Conservation (phyloP, 2,888 invertebrate genomes). For the Malacosoma neustria region DNA sequence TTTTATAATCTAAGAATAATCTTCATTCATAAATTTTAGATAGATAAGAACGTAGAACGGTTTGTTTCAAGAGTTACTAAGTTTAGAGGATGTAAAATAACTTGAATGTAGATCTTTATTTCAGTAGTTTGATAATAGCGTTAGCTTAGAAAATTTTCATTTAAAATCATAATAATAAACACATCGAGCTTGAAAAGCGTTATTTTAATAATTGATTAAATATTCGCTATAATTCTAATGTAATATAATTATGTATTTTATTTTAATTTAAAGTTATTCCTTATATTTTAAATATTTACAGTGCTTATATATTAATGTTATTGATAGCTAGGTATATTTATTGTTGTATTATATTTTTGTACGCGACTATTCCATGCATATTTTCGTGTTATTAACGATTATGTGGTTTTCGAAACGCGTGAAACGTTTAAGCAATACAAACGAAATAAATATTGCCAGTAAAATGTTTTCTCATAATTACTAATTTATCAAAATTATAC, state of each 20-base stretch:
- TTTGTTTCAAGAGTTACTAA: constrained; percentile 59
- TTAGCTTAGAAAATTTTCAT: constrained; percentile 52
- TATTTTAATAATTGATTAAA: constrained; percentile 61
- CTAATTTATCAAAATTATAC: constrained; percentile 53
- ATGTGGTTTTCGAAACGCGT: not conserved
- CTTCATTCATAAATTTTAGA: constrained; percentile 25
- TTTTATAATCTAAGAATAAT: constrained; percentile 40
- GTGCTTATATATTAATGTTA: constrained; percentile 67
- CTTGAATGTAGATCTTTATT: constrained; percentile 51
- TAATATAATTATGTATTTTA: constrained; percentile 41
- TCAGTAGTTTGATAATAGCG: constrained; percentile 47
- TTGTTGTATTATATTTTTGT: constrained; percentile 70
- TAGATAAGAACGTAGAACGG: constrained; percentile 38
- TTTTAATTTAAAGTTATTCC: constrained; percentile 56
- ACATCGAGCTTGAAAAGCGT: constrained; percentile 68
- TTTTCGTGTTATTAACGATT: constrained; percentile 42
- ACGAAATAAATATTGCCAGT: no score
- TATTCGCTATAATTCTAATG: constrained; percentile 60
- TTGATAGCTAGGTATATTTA: constrained; percentile 61
- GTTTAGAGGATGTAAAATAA: constrained; percentile 72
- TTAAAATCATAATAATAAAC: constrained; percentile 35
- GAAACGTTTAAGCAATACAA: no score
- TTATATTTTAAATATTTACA: constrained; percentile 70
- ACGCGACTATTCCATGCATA: constrained; percentile 62
- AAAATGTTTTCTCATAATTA: constrained; percentile 53